A percentile compares a stretch with the other conserved stretches of the same genome.
phyloP scores from a whole-genome alignment of 2,113 vertebrate species.

The Albula goreensis region DNA sequence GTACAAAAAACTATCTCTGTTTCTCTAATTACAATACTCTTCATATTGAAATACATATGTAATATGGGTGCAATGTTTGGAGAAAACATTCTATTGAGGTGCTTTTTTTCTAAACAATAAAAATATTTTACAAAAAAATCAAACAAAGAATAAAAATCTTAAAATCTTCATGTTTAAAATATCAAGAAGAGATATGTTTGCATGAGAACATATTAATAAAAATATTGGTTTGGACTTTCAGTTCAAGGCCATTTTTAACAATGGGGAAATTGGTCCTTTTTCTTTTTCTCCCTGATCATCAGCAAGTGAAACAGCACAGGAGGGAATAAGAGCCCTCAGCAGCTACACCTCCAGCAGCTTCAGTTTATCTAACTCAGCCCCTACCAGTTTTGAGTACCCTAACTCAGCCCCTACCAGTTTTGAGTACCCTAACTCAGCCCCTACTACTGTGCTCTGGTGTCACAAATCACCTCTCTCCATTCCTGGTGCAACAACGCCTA shows the following conservation, averaged over 20 bases:
- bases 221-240: neutral
- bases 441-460: no score
- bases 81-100: neutral
- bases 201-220: neutral
- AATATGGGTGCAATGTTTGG: neutral
- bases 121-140: neutral
- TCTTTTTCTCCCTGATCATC: neutral
- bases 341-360: neutral
- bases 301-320: no score
- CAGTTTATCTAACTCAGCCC: neutral
- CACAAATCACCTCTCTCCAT: no score
- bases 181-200: no score
- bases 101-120: neutral
- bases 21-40: neutral
- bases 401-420: no score
- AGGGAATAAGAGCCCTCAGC: no score
- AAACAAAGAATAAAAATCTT: neutral
- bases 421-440: no score
- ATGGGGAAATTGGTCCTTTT: neutral
- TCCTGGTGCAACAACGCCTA: no score
- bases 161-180: neutral
- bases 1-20: neutral
- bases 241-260: neutral
- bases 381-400: neutral
- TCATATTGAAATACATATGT: neutral